phyloP scores from a whole-genome alignment of 2,113 vertebrate genomes.

The Rhea americana region DNA sequence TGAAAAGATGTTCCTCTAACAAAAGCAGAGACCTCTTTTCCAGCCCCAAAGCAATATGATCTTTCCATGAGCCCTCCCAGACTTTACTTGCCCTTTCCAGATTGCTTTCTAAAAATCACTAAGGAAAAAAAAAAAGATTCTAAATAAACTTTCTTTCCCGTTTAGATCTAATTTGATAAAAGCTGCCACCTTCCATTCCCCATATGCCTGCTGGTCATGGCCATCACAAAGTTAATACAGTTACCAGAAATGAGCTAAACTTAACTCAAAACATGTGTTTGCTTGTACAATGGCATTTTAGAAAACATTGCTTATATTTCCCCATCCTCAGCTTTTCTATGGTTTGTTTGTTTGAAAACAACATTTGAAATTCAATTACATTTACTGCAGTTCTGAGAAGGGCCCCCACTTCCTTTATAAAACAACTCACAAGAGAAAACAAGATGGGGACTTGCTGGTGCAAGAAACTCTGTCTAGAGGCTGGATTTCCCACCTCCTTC shows the following conservation, averaged over 20 bases:
- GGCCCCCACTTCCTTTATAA: conserved; percentile 17
- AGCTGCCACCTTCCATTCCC: background rate
- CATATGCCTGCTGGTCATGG: conserved; percentile 30
- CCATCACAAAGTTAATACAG: conserved; percentile 33
- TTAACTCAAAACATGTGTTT: conserved; percentile 57
- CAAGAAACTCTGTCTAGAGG: background rate
- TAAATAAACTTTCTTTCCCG: background rate
- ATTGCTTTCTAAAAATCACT: background rate
- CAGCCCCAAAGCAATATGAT: background rate
- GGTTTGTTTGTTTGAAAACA: conserved; percentile 45
- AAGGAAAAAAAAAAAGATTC: background rate
- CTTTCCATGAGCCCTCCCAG: background rate
- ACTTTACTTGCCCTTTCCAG: background rate
- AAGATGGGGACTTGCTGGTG: background rate
- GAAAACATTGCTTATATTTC: conserved; percentile 16
- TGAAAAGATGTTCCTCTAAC: background rate
- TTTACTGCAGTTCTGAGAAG: conserved; percentile 4
- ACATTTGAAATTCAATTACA: conserved; percentile 46
- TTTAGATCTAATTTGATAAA: conserved; percentile 50
- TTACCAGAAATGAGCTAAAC: conserved; percentile 56
- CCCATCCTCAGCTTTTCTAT: conserved; percentile 6
- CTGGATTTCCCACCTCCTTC: background rate
- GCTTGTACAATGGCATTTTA: background rate
- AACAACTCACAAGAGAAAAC: background rate
- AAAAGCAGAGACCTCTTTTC: background rate